Percentiles rank a stretch among this genome's conserved stretches.
These are phyloP conservation scores for Pelosia muscerda DNA, from an alignment of 2,888 invertebrate species.

Conservation along the genomic window DNA sequence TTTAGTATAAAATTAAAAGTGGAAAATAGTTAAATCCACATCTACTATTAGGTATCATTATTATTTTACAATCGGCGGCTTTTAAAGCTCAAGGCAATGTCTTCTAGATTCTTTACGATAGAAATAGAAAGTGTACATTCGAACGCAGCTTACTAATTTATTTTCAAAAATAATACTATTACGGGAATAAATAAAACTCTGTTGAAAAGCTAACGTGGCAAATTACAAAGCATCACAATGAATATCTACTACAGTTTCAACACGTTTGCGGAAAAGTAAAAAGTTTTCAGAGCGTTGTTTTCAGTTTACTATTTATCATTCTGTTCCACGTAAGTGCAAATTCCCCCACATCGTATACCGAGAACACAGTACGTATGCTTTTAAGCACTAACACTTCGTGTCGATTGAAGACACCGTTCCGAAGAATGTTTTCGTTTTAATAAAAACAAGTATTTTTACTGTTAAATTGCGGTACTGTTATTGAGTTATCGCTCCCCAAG, in stretches of 20 bases:
- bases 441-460: conserved; percentile 34
- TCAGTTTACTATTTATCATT: conserved; percentile 59
- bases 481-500: conserved; percentile 48
- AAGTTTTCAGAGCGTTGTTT: conserved; percentile 52
- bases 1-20: too few relatives aligned
- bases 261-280: conserved; percentile 53
- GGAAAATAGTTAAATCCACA: too few relatives aligned
- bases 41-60: too few relatives aligned
- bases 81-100: too few relatives aligned
- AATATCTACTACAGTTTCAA: conserved; percentile 45
- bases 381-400: conserved; percentile 28
- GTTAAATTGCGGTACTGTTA: conserved; percentile 43
- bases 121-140: too few relatives aligned
- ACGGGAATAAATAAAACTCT: not conserved
- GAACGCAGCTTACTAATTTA: not conserved
- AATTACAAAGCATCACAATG: conserved; percentile 27
- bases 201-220: not conserved
- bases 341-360: conserved; percentile 43
- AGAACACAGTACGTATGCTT: conserved; percentile 19
- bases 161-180: not conserved
- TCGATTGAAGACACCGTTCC: conserved; percentile 21
- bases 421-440: conserved; percentile 34
- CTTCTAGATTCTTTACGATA: too few relatives aligned
- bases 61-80: too few relatives aligned
- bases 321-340: conserved; percentile 53